Evolutionary conservation across 2,797 vertebrate genomes (phyloP).

Genomic region (Microcaecilia unicolor): DNA sequence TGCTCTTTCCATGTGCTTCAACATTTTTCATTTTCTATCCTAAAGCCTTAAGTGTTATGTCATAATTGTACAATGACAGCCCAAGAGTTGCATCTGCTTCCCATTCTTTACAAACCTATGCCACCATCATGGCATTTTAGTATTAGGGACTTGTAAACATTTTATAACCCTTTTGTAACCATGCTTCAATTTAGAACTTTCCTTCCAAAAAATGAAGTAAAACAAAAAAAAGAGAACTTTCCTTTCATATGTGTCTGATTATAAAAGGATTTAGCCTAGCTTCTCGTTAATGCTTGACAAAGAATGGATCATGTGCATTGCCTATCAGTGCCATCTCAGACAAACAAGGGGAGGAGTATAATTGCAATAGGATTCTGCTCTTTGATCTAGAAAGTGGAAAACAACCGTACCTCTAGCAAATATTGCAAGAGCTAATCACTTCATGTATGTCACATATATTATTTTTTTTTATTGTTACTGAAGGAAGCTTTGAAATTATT

Average conservation of each 20-base stretch:
- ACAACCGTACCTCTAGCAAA: slow-evolving; percentile 21
- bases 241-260: background rate
- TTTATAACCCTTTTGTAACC: too few relatives aligned
- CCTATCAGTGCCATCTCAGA: slow-evolving; percentile 1
- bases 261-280: background rate
- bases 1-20: too few relatives aligned
- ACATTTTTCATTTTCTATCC: too few relatives aligned
- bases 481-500: slow-evolving; percentile 1
- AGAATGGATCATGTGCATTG: background rate
- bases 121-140: too few relatives aligned
- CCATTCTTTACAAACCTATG: too few relatives aligned
- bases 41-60: too few relatives aligned
- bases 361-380: slow-evolving; percentile 15
- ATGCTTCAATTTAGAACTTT: too few relatives aligned
- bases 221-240: too few relatives aligned
- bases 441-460: slow-evolving; percentile 13
- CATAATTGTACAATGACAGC: too few relatives aligned
- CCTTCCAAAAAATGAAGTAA: too few relatives aligned
- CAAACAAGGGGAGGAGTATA: slow-evolving; percentile 5
- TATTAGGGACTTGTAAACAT: too few relatives aligned
- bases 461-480: slow-evolving; percentile 19
- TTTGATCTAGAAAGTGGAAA: slow-evolving; percentile 32
- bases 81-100: too few relatives aligned
- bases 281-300: background rate
- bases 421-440: slow-evolving; percentile 19